Evolutionary conservation across 2,888 invertebrate species (phyloP).

Genomic region (Rhagonycha fulva): DNA sequence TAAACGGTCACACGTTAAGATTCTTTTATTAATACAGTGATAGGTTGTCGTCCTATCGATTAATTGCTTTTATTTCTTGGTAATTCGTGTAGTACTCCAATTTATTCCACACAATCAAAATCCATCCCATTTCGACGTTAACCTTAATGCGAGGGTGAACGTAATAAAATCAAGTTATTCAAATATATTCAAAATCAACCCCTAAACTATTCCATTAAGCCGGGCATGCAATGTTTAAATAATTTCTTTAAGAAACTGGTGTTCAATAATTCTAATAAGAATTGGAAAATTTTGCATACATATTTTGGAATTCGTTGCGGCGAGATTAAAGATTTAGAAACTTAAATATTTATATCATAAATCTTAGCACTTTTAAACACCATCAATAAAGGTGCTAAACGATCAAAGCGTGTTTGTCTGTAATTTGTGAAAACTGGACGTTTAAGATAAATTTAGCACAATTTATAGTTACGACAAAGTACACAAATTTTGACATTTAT

Average conservation of each 20-base stretch:
- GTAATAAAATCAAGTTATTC: conserved; percentile 29
- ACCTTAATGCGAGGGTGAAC: conserved; percentile 3
- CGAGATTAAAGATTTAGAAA: conserved; percentile 9
- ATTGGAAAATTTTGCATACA: conserved; percentile 25
- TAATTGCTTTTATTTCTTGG: not conserved
- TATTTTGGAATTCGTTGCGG: conserved; percentile 10
- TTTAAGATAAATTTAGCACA: conserved; percentile 3
- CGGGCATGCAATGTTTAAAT: conserved; percentile 19
- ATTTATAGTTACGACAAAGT: not conserved
- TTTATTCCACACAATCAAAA: not conserved
- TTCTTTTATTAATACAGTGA: not conserved
- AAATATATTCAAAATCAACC: conserved; percentile 30
- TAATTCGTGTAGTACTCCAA: not conserved
- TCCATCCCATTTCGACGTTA: not conserved
- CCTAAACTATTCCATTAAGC: conserved; percentile 5
- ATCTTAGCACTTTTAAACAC: conserved; percentile 13
- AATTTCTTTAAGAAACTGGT: not conserved
- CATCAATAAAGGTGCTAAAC: conserved; percentile 11
- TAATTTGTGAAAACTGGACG: conserved; percentile 10
- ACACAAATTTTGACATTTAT: not conserved
- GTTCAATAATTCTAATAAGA: not conserved
- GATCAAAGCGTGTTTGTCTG: conserved; percentile 21
- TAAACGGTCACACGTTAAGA: not conserved
- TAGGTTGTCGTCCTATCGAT: not conserved
- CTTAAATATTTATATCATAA: conserved; percentile 26